Base-by-base conservation (phyloP, 2,113 vertebrate species). In the Vanacampus margaritifer region DNA sequence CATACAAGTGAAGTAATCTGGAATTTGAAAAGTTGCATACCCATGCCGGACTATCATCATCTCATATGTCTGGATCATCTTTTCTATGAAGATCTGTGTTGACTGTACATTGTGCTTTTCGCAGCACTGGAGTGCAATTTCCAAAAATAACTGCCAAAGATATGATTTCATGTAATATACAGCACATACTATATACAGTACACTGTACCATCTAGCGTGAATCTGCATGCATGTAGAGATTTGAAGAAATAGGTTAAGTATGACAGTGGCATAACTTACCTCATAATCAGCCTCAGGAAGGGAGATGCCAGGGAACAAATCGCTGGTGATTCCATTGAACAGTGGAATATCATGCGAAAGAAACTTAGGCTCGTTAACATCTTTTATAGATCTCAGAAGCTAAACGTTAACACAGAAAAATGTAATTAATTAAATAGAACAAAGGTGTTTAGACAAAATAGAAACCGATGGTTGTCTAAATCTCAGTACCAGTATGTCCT, bases 21-120 rank as follows among this genome's bases (percentile, higher is more conserved):
- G 19, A 58, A 67, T 70, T 8, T 39, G 10, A 65, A 74, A 43
- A 5, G 24, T 61, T 68, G 64, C 94, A 90, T 93, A 98, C 96
- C 97, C 97, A 61, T 98, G 97, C 73, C 97, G 92, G 78, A 98
- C 97, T 74, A 96, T 95, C 97, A 98, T 99, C 96, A 98, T 99
- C 91, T 99, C 97, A 86, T 98, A 99, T 0, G 96, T 95, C 86
- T 99, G 97, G 87, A 98, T 96, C 17, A 99, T 95, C 89, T 99
- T 99, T 59, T 94, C 86, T 68, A 96, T 60, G 90, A 98, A 99
- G 79, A 94, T 89, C 24, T 91, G 81, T 64, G 94, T 94, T 79
- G 95, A 92, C 67, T 98, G 96, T 53, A 95, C 90, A 74, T 95
- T 95, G 76, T 94, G 93, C 24, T 1, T 84, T 75, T 54, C 51